A percentile compares a stretch with the other conserved stretches of the same genome.
Evolutionary conservation across 2,113 vertebrate species (phyloP).

Genomic region (Elephas maximus): DNA sequence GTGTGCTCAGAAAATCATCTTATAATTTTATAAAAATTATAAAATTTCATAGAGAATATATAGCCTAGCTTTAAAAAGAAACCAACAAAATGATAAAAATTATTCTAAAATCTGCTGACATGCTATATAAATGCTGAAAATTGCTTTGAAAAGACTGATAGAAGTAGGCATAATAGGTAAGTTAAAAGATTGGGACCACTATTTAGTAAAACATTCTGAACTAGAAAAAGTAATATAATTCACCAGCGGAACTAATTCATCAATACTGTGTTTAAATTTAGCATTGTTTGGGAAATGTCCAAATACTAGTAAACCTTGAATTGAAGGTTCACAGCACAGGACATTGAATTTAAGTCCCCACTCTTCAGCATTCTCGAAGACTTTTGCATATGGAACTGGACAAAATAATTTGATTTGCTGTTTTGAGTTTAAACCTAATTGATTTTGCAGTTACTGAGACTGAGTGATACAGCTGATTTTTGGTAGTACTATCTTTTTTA

Average conservation of each 20-base stretch:
- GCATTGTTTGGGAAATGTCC: neutral
- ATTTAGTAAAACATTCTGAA: neutral
- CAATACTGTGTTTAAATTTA: neutral
- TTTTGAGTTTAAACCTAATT: neutral
- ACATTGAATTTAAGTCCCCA: neutral
- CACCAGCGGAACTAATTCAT: neutral
- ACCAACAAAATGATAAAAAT: neutral
- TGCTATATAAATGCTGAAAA: neutral
- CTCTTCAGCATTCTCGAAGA: neutral
- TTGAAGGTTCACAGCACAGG: neutral
- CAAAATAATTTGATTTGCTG: neutral
- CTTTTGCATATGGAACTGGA: neutral
- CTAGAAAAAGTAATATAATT: neutral
- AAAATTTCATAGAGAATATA: neutral
- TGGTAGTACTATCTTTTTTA: neutral
- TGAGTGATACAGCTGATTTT: neutral
- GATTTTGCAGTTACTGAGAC: neutral
- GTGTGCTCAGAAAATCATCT: neutral
- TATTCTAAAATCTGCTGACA: neutral
- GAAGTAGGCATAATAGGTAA: neutral
- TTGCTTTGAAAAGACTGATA: neutral
- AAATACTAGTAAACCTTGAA: neutral
- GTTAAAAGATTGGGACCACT: neutral
- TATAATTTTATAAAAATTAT: neutral
- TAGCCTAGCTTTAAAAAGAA: neutral